Base-by-base conservation (phyloP, 1,140 invertebrate species). In the Brachionus plicatilis region DNA sequence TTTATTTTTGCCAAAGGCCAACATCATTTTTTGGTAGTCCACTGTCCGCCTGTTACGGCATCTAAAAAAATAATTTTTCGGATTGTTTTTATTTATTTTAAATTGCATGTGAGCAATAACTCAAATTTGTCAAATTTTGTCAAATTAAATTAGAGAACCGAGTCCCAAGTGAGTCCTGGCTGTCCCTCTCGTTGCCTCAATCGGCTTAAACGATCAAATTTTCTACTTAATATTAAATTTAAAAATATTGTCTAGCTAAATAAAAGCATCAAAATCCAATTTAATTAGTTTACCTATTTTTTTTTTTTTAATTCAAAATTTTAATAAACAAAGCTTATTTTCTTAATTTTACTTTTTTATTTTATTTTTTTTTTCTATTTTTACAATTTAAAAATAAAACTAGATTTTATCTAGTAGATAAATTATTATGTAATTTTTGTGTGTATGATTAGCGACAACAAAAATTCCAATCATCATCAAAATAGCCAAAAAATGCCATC, bases 161-260 rank as follows among this genome's bases (percentile, higher is more conserved):
- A 60, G 53, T 60, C 20, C 17, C 53, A 7, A 60, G 53, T 20
- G 53, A 20, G 17, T 37, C 33, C 33, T 37, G 2, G 33, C 6
- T 7, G 33, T 37, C 33, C 33, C 33, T 37, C 33, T 37, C 33
- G 5, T 37, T 37, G 33, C 17, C 20, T 20, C 20, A 20, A 20
- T 60, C 53, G 20, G 53, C 53, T 60, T 60, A 68, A 68, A 68
- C 27, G 66, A 68, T 68, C n/a, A 68, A 68, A 68, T 68, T 68
- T 12, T 66, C 27, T 66, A 27, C 27, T 24, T 20, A 29, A 66
- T 17, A 53, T 53, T 53, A n/a, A 53, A 53, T 53, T 60, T 7
- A 60, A 60, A 60, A 24, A 24, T 60, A 60, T 60, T 60, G 53
- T 60, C 53, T 60, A 60, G n/a, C 20, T 20, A 9, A 60, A 60